These are phyloP conservation scores for Nyctalus aviator DNA, from an alignment of 2,797 vertebrate species.

Conservation along the genomic window DNA sequence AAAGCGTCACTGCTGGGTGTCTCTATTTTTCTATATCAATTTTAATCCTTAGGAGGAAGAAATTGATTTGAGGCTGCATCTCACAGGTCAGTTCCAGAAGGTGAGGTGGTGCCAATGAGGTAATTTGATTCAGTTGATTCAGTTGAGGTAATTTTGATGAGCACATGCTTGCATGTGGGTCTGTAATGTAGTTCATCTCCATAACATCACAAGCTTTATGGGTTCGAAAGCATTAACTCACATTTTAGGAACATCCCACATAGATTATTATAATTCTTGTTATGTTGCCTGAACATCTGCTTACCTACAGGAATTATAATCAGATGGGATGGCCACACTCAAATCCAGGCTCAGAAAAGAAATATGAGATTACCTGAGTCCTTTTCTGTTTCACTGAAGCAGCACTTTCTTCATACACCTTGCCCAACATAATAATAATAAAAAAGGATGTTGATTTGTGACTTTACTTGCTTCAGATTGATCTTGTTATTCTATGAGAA, in stretches of 20 bases:
- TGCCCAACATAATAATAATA: not conserved
- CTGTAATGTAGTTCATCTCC: conserved; percentile 75
- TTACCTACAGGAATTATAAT: conserved; percentile 78
- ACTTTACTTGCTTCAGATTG: conserved; percentile 35
- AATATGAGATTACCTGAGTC: conserved; percentile 56
- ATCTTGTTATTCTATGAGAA: not conserved
- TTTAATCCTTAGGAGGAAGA: conserved; percentile 10
- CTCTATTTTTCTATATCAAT: not conserved
- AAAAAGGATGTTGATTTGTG: conserved; percentile 21
- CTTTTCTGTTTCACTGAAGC: conserved; percentile 67
- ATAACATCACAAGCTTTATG: conserved; percentile 79
- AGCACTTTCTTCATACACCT: conserved; percentile 49
- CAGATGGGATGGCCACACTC: conserved; percentile 41
- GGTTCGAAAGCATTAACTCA: conserved; percentile 79
- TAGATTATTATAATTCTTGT: conserved; percentile 82
- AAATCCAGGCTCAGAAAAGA: conserved; percentile 65
- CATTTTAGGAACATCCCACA: conserved; percentile 66
- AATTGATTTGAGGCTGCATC: conserved; percentile 32
- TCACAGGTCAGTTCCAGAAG: conserved; percentile 62
- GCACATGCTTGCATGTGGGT: conserved; percentile 38
- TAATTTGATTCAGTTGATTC: conserved; percentile 55
- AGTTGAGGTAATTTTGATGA: conserved; percentile 76
- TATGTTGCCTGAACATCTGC: conserved; percentile 83
- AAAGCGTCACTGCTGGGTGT: not conserved
- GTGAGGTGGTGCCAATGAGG: conserved; percentile 53